phyloP scores from a whole-genome alignment of 2,888 invertebrate genomes.

The Drosophila suboccidentalis region DNA sequence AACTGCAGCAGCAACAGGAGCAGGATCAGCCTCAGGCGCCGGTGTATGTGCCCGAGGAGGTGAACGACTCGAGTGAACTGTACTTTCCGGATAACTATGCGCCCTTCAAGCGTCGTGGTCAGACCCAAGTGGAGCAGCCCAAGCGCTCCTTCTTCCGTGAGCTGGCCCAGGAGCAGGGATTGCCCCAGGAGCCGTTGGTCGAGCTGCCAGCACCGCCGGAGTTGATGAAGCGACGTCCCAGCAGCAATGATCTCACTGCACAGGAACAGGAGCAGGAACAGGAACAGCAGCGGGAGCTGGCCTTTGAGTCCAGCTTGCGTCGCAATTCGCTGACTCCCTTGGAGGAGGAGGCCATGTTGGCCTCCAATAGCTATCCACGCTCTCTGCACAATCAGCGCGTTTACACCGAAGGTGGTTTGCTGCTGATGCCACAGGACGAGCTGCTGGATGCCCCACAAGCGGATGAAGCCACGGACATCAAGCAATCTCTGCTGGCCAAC shows the following conservation, averaged over 20 bases:
- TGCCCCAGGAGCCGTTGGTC: constrained; percentile 56
- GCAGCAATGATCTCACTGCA: constrained; percentile 29
- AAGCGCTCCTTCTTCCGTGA: constrained; percentile 80
- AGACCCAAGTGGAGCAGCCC: constrained; percentile 23
- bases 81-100: constrained; percentile 79
- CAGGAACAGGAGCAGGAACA: background rate
- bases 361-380: constrained; percentile 80
- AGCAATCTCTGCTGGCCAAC: constrained; percentile 86
- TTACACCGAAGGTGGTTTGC: constrained; percentile 89
- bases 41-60: constrained; percentile 69
- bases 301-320: constrained; percentile 71
- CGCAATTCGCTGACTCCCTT: constrained; percentile 77
- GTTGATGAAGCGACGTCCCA: constrained; percentile 55
- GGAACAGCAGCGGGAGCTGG: constrained; percentile 32
- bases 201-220: constrained; percentile 42
- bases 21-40: constrained; percentile 54
- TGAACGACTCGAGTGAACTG: constrained; percentile 78
- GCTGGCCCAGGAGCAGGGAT: constrained; percentile 72
- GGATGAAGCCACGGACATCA: constrained; percentile 54
- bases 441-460: constrained; percentile 76
- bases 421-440: constrained; percentile 85
- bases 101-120: constrained; percentile 72
- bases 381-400: constrained; percentile 80
- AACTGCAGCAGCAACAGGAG: constrained; percentile 36
- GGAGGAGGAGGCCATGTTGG: constrained; percentile 83